Base-by-base conservation (phyloP, 2,113 vertebrate species). In the Labeo rohita region DNA sequence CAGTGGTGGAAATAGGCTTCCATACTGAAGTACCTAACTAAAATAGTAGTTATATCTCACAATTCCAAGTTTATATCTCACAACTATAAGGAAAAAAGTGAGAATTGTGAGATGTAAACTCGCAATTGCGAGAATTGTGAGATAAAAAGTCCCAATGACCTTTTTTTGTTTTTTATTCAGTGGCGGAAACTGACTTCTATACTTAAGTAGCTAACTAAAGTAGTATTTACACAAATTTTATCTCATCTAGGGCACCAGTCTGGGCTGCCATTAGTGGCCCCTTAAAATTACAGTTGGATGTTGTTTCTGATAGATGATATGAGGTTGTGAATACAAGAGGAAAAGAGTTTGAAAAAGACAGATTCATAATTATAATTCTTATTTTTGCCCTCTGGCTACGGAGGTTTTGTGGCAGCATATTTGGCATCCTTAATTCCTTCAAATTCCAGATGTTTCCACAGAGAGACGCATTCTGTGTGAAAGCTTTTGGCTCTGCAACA, bases 331-430 rank as follows among this genome's bases (percentile, higher is more conserved):
- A 63, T 28, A 43, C 61, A 80, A 49, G 65, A 84, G 1, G 28
- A 77, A 77, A 75, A 83, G 43, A 85, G 80, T 85, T 74, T 83
- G 63, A 84, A 63, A 23, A 68, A 63, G 66, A 49, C 83, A 72
- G 68, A 80, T 86, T 83, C 61, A 56, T 84, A 79, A 78, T 84
- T 82, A 89, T 86, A 36, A 89, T 86, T 84, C 80, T 54, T 39
- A 68, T 86, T 89, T 86, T 66, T 70, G 23, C 16, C 28, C 78
- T 84, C 43, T 84, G 88, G 86, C 68, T 70, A 75, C 52, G 66
- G 68, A 84, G 85, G 80, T 65, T 83, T 81, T 68, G 75, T 84
- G 81, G 85, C 79, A 36, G 80, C 63, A 82, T 82, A 70, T 70
- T 82, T 82, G 80, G 63, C 63, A 82, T 34, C 65, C 63, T 52